Base-by-base conservation (phyloP, 2,888 invertebrate genomes). In the Antitype chi region DNA sequence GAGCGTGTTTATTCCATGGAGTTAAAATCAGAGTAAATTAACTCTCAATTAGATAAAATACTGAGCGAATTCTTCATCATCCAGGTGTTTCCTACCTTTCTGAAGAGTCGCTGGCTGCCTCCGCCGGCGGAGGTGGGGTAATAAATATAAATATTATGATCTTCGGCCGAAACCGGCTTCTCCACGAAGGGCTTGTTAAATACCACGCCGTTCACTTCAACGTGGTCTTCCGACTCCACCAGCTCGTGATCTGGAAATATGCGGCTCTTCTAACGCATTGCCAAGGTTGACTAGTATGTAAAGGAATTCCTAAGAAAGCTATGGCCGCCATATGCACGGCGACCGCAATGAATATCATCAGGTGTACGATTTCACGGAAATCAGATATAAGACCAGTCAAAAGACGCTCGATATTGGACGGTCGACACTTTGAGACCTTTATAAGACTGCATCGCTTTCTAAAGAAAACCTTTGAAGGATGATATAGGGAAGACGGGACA, bases 101-200 rank as follows among this genome's bases (percentile, higher is more conserved):
- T 97, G 96, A 99, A 99, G 59, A 99, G 97, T 86, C 99, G 97
- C 93, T 99, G 99, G 92, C 99, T 99, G 25, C 99, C 99, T 9
- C 99, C 99, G 47, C 99, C 99, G 5, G 99, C 99, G 2, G 99
- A 99, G 23, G 99, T 99, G 0, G 99, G 99, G 96, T 99, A 99
- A 95, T 99, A 99, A 90, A 99, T 99, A 94, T 99, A 99, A 93
- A 99, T 99, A 94, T 99, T 99, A 94, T 99, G 99, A 96, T 99
- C 99, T 95, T 99, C 99, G 0, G 99, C 99, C 38, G 99, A 99
- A 13, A 99, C 99, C 0, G 99, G 99, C 93, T 99, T 99, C 96
- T 99, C 99, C 32, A 99, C 99, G 96, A 99, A 99, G 0, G 99
- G 99, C 92, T 99, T 99, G 92, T 99, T 99, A 93, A 99, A 99